Evolutionary conservation across 2,113 vertebrate genomes (phyloP), one percentile per base, ranked within the genome.

Genomic region (Aptenodytes patagonicus): DNA sequence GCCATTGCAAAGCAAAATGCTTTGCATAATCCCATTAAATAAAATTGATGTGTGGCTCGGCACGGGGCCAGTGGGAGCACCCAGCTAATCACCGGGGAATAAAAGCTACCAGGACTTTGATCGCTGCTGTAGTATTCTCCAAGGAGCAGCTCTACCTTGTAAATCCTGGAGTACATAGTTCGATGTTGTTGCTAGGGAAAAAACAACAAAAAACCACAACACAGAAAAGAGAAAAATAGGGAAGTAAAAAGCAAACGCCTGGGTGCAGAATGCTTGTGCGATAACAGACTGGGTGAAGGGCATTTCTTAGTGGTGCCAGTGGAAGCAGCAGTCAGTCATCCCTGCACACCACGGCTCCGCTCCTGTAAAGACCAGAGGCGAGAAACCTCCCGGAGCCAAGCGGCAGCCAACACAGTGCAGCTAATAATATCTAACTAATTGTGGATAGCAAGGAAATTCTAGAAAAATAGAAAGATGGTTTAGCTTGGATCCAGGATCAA

Each of bases 1-100:
- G n/a, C 62, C 52, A 6, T 12, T 2, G 32, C 65, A 1, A 40
- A 4, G 68, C 38, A 3, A 31, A 93, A 46, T 2, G 2, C 93
- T 96, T 38, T 24, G 44, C 29, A 62, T 73, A 87, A 96, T 87
- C 83, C 13, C 2, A 83, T 96, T 83, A 91, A 85, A 91, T 4
- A 4, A 66, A 54, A 49, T 1, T 5, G 36, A 61, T 26, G 87
- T 6, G 47, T 4, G 20, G 29, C 92, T 91, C 3, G 24, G 57
- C 17, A 0, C 2, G 13, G 57, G 76, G 71, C 72, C 13, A 6
- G 29, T 13, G 49, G 42, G 36, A 91, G 73, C 58, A 25, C 22
- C 81, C 81, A 7, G 81, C 18, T 51, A 5, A 95, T 78, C 64
- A 20, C 10, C 7, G 0, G 65, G 89, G 73, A 88, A 89, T 57